Conservation (phyloP, 2,113 vertebrate genomes). For the Lasiurus borealis region DNA sequence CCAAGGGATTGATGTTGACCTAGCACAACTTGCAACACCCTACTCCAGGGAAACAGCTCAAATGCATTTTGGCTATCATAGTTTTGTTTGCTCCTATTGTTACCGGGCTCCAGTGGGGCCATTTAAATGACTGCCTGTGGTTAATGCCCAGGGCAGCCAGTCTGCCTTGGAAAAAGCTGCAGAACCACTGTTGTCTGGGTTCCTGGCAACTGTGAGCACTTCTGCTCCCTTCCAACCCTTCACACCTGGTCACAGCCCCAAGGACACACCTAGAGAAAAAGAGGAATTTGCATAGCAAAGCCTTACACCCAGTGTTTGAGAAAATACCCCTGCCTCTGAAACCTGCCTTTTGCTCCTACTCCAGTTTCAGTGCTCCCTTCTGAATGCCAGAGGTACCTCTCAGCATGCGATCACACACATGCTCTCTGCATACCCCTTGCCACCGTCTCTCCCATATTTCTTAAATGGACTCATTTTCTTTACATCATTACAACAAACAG, state of each 20-base stretch:
- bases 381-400: not conserved
- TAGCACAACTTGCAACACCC: not conserved
- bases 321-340: not conserved
- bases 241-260: not conserved
- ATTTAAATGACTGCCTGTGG: not conserved
- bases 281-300: not conserved
- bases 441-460: too few relatives aligned
- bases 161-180: not conserved
- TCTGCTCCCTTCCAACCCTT: not conserved
- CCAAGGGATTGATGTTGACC: not conserved
- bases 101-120: not conserved
- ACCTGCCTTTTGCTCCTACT: not conserved
- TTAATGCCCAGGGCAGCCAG: not conserved
- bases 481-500: not conserved
- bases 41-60: not conserved
- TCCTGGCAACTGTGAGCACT: not conserved
- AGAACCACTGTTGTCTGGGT: not conserved
- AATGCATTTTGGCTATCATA: not conserved
- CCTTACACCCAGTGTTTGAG: not conserved
- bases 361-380: not conserved
- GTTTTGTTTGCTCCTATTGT: not conserved
- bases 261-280: not conserved
- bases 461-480: not conserved
- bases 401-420: rapidly evolving
- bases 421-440: not conserved